phyloP scores from a whole-genome alignment of 2,113 vertebrate genomes.

The Periophthalmus modestus region DNA sequence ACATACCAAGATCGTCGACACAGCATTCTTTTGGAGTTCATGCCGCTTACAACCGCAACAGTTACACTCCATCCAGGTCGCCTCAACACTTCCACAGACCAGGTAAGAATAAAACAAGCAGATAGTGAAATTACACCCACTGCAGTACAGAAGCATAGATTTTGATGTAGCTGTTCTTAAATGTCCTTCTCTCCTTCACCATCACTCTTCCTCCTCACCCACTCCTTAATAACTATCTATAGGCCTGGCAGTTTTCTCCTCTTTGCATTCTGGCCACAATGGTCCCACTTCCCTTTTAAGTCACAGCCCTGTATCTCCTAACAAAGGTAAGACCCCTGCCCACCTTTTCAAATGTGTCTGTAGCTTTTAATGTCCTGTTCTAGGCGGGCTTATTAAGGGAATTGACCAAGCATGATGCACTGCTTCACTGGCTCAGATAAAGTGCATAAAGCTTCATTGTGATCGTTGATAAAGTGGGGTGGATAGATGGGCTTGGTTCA shows the following conservation, averaged over 20 bases:
- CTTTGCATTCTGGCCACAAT: conserved; percentile 79
- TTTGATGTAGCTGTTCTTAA: conserved; percentile 1
- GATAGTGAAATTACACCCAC: neutral
- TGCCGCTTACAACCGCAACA: conserved; percentile 83
- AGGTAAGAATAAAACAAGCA: conserved; percentile 77
- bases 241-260: conserved; percentile 75
- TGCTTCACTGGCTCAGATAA: conserved; percentile 1
- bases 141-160: neutral
- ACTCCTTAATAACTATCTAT: conserved; percentile 77
- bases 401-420: neutral
- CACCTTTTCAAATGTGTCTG: neutral
- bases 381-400: neutral
- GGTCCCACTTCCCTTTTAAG: conserved; percentile 86
- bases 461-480: neutral
- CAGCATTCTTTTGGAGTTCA: conserved; percentile 88
- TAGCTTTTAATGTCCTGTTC: neutral
- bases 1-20: conserved; percentile 87
- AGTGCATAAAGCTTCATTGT: neutral
- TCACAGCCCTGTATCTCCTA: conserved; percentile 82
- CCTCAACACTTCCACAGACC: conserved; percentile 98
- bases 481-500: conserved; percentile 71
- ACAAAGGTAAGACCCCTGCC: conserved; percentile 83
- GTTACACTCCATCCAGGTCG: conserved; percentile 91
- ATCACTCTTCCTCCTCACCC: conserved; percentile 55
- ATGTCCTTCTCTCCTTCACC: conserved; percentile 4